Percentiles rank a stretch among this genome's conserved stretches.
Conservation (phyloP, 2,797 vertebrate genomes). For the Sarcophilus harrisii region DNA sequence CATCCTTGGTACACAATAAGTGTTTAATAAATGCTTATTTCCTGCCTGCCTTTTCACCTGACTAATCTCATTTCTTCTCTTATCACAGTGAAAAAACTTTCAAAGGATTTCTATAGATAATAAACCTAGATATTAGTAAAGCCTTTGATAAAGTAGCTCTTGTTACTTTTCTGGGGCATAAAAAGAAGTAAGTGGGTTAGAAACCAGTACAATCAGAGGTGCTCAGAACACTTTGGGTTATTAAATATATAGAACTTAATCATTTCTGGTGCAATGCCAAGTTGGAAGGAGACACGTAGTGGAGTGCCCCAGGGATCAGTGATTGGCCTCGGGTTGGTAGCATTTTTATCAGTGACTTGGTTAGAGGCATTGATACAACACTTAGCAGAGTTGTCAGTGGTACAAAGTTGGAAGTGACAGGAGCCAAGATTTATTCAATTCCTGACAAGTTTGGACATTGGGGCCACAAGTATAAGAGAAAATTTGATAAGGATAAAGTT, state of each 20-base stretch:
- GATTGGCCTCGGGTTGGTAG: background rate
- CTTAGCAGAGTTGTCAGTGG: background rate
- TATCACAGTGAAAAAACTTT: background rate
- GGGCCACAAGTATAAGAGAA: too few relatives aligned
- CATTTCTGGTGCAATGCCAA: background rate
- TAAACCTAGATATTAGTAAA: background rate
- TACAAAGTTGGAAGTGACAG: background rate
- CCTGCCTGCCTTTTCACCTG: background rate
- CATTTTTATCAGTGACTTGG: background rate
- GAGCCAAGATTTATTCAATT: too few relatives aligned
- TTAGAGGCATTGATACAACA: background rate
- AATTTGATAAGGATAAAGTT: too few relatives aligned
- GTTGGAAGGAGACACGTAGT: background rate
- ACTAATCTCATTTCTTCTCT: background rate
- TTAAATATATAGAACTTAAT: background rate
- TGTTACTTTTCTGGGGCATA: background rate
- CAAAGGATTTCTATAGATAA: background rate
- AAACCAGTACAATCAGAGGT: background rate
- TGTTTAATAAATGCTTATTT: background rate
- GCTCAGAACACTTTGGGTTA: background rate
- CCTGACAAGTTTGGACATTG: too few relatives aligned
- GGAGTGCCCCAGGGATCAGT: background rate
- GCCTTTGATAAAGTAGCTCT: background rate
- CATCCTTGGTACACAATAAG: background rate
- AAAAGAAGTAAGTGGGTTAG: background rate